Evolutionary conservation across 2,888 invertebrate genomes (phyloP).

Genomic region (Drosophila leonis): DNA sequence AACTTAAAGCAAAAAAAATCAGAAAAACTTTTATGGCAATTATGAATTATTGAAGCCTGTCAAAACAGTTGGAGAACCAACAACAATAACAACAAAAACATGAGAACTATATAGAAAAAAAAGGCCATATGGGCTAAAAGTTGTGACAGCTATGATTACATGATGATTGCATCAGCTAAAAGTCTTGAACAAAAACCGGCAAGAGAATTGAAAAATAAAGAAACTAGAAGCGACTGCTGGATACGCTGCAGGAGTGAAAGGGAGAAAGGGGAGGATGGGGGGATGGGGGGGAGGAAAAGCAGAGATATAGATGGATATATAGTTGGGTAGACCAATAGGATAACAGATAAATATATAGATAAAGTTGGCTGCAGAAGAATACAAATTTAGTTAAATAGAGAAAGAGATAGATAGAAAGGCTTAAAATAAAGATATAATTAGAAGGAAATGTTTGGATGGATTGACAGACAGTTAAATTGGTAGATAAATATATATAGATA

Average conservation of each 20-base stretch:
- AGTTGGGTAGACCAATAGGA: no score
- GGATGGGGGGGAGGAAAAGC: not conserved
- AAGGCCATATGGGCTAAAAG: conserved; percentile 8
- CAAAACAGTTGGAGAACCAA: conserved; percentile 17
- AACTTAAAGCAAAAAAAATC: not conserved
- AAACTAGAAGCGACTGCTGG: not conserved
- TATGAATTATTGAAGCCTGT: conserved; percentile 31
- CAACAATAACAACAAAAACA: conserved; percentile 16
- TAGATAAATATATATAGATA: no score
- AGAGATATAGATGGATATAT: not conserved
- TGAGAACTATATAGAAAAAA: not conserved
- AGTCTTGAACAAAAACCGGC: not conserved
- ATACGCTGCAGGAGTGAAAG: not conserved
- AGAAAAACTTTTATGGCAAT: conserved; percentile 13
- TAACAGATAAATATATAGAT: no score
- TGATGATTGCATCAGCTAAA: conserved; percentile 2
- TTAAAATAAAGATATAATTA: no score
- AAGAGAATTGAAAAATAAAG: not conserved
- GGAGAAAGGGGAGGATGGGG: not conserved
- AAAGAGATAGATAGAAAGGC: no score
- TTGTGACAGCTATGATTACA: conserved; percentile 16
- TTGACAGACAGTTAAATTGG: no score
- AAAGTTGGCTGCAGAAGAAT: no score
- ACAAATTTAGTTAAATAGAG: no score
- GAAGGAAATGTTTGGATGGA: no score